Evolutionary conservation across 2,113 vertebrate genomes (phyloP).

Genomic region (Tricholaema leucomelas): DNA sequence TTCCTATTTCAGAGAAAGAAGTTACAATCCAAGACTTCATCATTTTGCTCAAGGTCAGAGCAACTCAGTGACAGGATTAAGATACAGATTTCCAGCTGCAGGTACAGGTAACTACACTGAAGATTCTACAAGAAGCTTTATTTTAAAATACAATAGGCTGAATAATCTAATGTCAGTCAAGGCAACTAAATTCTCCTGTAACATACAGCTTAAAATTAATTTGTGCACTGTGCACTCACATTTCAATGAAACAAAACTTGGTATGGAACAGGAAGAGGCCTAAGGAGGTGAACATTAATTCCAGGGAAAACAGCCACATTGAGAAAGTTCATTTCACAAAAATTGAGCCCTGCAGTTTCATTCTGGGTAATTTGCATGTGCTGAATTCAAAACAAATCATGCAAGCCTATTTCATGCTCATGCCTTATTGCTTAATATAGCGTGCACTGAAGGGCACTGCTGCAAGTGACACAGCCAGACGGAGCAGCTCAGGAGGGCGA

Average conservation of each 20-base stretch:
- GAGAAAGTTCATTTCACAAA: not conserved
- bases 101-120: not conserved
- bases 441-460: not conserved
- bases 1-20: not conserved
- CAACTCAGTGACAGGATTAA: not conserved
- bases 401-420: not conserved
- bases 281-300: not conserved
- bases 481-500: not conserved
- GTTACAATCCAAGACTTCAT: not conserved
- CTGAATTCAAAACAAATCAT: not conserved
- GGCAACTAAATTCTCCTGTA: not conserved
- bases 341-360: not conserved
- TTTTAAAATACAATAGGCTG: conserved; percentile 24
- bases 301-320: not conserved
- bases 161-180: conserved; percentile 11
- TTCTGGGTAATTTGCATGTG: not conserved
- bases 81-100: conserved; percentile 17
- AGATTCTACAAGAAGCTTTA: not conserved
- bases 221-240: not conserved
- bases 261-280: not conserved
- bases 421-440: not conserved
- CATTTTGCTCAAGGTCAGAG: conserved; percentile 6
- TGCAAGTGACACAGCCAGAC: not conserved
- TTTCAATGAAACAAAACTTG: not conserved
- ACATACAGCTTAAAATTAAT: not conserved